phyloP scores from a whole-genome alignment of 2,888 invertebrate genomes.

The Oxytorus armatus region DNA sequence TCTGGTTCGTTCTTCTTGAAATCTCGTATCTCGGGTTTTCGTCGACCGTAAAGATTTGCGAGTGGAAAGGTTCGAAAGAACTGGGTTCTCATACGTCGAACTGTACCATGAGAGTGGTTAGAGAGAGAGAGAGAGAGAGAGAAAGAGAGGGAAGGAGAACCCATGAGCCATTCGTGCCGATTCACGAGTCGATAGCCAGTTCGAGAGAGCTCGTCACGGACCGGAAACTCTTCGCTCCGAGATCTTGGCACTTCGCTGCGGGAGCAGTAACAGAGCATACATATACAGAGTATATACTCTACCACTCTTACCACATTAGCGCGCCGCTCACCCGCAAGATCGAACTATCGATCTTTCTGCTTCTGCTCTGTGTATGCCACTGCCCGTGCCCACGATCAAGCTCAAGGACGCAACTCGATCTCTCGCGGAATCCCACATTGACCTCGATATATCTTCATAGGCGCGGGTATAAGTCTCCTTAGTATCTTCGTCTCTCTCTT shows the following conservation, averaged over 20 bases:
- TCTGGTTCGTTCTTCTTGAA: constrained; percentile 35
- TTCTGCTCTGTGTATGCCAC: constrained; percentile 36
- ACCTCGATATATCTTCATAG: constrained; percentile 64
- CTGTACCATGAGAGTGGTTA: constrained; percentile 20
- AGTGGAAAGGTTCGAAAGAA: constrained; percentile 56
- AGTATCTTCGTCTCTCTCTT: neutral
- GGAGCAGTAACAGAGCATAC: constrained; percentile 30
- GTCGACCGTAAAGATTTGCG: constrained; percentile 60
- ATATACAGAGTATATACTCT: constrained; percentile 9
- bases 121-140: constrained; percentile 2
- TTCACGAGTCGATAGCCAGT: constrained; percentile 37
- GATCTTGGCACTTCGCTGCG: constrained; percentile 55
- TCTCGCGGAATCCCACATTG: constrained; percentile 64
- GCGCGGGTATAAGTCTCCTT: constrained; percentile 35
- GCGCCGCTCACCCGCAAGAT: constrained; percentile 53
- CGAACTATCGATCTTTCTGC: constrained; percentile 65
- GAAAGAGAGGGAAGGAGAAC: neutral
- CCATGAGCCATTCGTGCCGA: constrained; percentile 47
- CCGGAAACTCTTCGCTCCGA: constrained; percentile 59
- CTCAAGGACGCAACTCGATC: constrained; percentile 74
- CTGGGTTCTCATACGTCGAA: constrained; percentile 12
- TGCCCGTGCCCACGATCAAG: constrained; percentile 74
- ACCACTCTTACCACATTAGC: constrained; percentile 59
- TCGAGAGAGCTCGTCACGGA: constrained; percentile 59
- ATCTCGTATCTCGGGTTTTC: constrained; percentile 37